Evolutionary conservation across 2,888 invertebrate species (phyloP), one percentile per base, ranked within the genome.

Genomic region (Liodrosophila aerea): DNA sequence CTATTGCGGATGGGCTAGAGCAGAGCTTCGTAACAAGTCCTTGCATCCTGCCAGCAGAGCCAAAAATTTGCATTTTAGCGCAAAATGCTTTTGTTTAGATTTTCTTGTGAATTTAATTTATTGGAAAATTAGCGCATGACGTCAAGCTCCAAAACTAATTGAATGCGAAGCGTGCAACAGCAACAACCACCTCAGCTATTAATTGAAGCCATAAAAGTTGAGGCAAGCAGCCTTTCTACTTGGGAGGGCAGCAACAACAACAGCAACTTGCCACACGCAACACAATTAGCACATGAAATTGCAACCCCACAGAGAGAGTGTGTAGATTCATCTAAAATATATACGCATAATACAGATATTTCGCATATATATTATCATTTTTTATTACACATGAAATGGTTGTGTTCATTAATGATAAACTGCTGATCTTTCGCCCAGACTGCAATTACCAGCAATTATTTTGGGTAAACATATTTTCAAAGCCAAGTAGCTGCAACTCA

Each of bases 61-160:
- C 66, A 60, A 68, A 85, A 85, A 81, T 81, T 81, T 85, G 85
- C 81, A 81, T 81, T 85, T 81, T 78, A 64, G 76, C 76, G 58
- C 44, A 69, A 75, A 77, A 64, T 69, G 76, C 81, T 83, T 81
- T 81, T 85, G 81, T 81, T 81, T 81, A 83, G 82, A 78, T 83
- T 82, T 81, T 64, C 76, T 70, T 76, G 73, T 74, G 78, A 81
- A 82, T 76, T 82, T 64, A 82, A 82, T 82, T 82, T 85, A 85
- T 82, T 82, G 86, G 82, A 76, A 85, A 85, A 86, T 86, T 84
- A 85, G 76, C 80, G 76, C 85, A 66, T 73, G 76, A 66, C 76
- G 73, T 65, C 69, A 78, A 67, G 64, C 64, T 58, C 54, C 47
- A 68, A n/a, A 80, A 83, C 84, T 77, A 82, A 76, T 82, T 76